Evolutionary conservation across 2,888 invertebrate species (phyloP).

Genomic region (Bimastos eiseni): DNA sequence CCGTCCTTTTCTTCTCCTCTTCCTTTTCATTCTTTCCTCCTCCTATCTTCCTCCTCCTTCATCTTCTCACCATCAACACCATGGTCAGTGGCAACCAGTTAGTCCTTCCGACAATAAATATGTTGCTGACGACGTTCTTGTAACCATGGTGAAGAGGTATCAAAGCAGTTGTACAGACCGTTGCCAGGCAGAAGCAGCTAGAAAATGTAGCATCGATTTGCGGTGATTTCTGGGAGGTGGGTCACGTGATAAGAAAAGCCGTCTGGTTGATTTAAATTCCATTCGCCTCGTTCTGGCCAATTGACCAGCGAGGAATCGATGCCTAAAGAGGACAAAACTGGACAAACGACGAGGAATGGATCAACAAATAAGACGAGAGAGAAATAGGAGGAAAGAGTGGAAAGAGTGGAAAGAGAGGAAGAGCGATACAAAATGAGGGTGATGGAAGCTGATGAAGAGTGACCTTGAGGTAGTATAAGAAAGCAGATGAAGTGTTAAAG

Average conservation of each 20-base stretch:
- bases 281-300: not conserved
- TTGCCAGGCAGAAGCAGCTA: not conserved
- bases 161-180: too few species aligned
- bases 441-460: too few species aligned
- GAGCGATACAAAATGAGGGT: too few species aligned
- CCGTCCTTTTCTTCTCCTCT: too few species aligned
- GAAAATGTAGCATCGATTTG: not conserved
- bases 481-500: too few species aligned
- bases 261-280: not conserved
- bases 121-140: not conserved
- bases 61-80: not conserved
- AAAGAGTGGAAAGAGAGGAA: too few species aligned
- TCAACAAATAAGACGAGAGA: not conserved
- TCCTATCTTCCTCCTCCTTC: too few species aligned
- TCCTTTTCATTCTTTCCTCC: too few species aligned
- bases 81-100: not conserved
- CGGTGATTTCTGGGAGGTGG: not conserved
- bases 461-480: too few species aligned
- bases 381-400: not conserved
- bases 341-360: not conserved
- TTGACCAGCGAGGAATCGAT: not conserved
- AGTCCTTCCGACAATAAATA: not conserved
- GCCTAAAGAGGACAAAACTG: not conserved
- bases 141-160: not conserved
- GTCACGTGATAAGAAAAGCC: not conserved